phyloP scores from a whole-genome alignment of 64 coral and sea anemone genomes.

The Porites lutea region DNA sequence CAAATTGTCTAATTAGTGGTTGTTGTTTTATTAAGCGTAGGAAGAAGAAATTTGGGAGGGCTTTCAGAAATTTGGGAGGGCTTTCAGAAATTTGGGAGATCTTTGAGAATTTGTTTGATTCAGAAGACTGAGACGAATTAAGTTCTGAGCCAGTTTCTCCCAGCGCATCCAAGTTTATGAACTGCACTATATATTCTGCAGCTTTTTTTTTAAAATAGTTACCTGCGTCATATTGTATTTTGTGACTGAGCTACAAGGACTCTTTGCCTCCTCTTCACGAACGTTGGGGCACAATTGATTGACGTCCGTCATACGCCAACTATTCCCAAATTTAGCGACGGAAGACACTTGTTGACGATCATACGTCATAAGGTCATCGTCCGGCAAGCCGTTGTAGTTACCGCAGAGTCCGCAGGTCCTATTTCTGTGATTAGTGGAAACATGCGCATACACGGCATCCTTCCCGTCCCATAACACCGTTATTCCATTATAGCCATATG shows the following conservation, averaged over 20 bases:
- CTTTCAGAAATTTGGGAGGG: too few relatives aligned
- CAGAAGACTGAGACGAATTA: too few relatives aligned
- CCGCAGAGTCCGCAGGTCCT: constrained; percentile 84
- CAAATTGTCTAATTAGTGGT: too few relatives aligned
- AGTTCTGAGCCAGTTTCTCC: too few relatives aligned
- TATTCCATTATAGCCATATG: constrained; percentile 78
- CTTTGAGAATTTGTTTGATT: too few relatives aligned
- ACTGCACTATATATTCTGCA: too few relatives aligned
- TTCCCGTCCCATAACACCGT: constrained; percentile 77
- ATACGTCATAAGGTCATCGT: constrained; percentile 73
- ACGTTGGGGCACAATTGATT: constrained; percentile 61
- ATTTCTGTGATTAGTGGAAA: constrained; percentile 72
- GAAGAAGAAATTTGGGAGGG: too few relatives aligned
- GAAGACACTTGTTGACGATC: constrained; percentile 70
- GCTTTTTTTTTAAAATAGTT: not conserved
- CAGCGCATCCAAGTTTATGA: too few relatives aligned
- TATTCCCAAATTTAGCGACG: constrained; percentile 80
- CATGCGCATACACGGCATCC: constrained; percentile 66
- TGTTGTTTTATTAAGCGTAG: too few relatives aligned
- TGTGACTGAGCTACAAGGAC: constrained; percentile 3
- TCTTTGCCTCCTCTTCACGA: constrained; percentile 31
- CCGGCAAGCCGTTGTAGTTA: constrained; percentile 75
- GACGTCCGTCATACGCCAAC: constrained; percentile 76
- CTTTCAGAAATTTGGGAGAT: too few relatives aligned
- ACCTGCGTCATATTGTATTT: not conserved